Evolutionary conservation across 2,797 vertebrate species (phyloP).

Genomic region (Microhierax caerulescens): DNA sequence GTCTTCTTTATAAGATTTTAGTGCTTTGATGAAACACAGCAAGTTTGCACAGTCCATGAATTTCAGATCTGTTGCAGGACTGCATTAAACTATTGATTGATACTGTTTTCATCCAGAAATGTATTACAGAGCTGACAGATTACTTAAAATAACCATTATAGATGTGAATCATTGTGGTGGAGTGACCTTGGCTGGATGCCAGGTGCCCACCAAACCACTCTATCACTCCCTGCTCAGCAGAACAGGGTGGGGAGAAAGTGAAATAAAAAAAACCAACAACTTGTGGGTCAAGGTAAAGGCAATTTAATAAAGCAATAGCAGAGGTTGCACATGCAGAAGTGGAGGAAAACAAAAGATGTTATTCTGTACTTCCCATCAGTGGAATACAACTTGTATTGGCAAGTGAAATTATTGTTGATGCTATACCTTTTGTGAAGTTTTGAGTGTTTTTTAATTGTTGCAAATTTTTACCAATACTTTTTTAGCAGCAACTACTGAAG

Average conservation of each 20-base stretch:
- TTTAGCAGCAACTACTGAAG: not conserved
- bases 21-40: not conserved
- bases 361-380: too few species aligned
- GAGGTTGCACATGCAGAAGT: too few species aligned
- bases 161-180: not conserved
- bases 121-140: constrained; percentile 3
- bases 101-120: not conserved
- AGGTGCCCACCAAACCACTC: too few species aligned
- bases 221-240: too few species aligned
- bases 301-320: too few species aligned
- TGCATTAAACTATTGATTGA: not conserved
- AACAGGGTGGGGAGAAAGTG: too few species aligned
- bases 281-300: too few species aligned
- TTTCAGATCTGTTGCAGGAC: not conserved
- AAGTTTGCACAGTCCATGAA: not conserved
- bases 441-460: not conserved
- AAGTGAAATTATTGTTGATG: not conserved
- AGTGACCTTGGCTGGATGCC: too few species aligned
- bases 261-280: too few species aligned
- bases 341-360: too few species aligned
- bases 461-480: not conserved
- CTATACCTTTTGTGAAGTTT: not conserved
- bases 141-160: constrained; percentile 9
- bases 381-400: not conserved
- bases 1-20: not conserved